Evolutionary conservation across 2,888 invertebrate species (phyloP).

Genomic region (Athalia cordata): DNA sequence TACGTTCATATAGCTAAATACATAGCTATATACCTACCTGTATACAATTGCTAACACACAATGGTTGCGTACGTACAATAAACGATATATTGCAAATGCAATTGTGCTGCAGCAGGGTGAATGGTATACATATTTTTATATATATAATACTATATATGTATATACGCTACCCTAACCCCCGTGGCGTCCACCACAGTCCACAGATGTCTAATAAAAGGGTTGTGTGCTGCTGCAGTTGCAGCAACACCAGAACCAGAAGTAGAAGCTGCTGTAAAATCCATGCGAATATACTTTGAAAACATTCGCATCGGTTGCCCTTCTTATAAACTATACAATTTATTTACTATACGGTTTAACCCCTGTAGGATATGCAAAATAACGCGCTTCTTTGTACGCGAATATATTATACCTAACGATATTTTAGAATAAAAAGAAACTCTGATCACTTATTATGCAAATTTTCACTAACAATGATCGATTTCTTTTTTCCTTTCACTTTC

Average conservation of each 20-base stretch:
- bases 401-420: too few relatives aligned
- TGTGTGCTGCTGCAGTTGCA: constrained; percentile 46
- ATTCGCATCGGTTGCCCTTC: constrained; percentile 3
- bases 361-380: too few relatives aligned
- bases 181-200: constrained; percentile 18
- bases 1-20: not conserved
- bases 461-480: too few relatives aligned
- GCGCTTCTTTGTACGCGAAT: too few relatives aligned
- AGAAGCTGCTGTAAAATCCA: constrained; percentile 4
- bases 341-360: too few relatives aligned
- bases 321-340: too few relatives aligned
- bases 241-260: constrained; percentile 31
- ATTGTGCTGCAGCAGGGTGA: not conserved
- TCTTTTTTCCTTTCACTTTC: too few relatives aligned
- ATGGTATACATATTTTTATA: constrained; percentile 5
- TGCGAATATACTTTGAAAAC: constrained; percentile 21
- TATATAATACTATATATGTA: not conserved
- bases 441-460: too few relatives aligned
- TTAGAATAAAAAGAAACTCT: too few relatives aligned
- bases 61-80: constrained; percentile 8
- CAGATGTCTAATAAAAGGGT: constrained; percentile 40
- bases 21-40: not conserved
- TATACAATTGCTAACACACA: too few relatives aligned
- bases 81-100: constrained; percentile 41
- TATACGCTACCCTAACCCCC: not conserved